Evolutionary conservation across 2,888 invertebrate species (phyloP).

Genomic region (Heteromurus nitidus): DNA sequence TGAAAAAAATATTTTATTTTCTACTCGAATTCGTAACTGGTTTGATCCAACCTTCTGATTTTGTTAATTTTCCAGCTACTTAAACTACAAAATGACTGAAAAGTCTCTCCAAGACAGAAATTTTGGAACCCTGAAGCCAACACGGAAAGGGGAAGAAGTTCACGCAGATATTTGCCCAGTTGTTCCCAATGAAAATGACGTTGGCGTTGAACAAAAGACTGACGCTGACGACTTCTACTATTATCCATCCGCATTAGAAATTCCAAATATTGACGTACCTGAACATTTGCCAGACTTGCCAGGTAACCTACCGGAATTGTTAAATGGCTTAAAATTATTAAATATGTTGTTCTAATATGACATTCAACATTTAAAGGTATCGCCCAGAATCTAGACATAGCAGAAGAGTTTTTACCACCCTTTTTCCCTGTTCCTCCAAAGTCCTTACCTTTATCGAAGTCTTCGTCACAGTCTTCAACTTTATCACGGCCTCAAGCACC

Average conservation of each 20-base stretch:
- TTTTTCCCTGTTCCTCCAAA: constrained; percentile 38
- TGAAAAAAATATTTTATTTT: neutral
- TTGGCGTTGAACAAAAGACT: constrained; percentile 29
- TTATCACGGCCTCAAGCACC: neutral
- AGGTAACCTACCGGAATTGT: constrained; percentile 58
- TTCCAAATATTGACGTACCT: constrained; percentile 73
- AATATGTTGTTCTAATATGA: neutral
- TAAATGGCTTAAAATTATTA: neutral
- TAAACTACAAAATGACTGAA: constrained; percentile 66
- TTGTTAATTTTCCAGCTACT: constrained; percentile 56
- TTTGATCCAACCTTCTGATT: no score
- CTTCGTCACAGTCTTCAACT: neutral
- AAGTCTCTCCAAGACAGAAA: constrained; percentile 50
- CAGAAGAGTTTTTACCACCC: constrained; percentile 41
- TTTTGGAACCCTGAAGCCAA: constrained; percentile 54
- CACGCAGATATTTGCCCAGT: constrained; percentile 41
- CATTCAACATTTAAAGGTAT: constrained; percentile 62
- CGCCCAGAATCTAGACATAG: constrained; percentile 64
- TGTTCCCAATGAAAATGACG: constrained; percentile 24
- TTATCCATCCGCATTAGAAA: constrained; percentile 69
- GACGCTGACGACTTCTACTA: constrained; percentile 73
- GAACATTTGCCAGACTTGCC: constrained; percentile 71
- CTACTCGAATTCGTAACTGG: no score
- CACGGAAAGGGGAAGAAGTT: constrained; percentile 61
- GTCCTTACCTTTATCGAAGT: constrained; percentile 21